Base-by-base conservation (phyloP, 1,140 invertebrate genomes). In the Cydia amplana region DNA sequence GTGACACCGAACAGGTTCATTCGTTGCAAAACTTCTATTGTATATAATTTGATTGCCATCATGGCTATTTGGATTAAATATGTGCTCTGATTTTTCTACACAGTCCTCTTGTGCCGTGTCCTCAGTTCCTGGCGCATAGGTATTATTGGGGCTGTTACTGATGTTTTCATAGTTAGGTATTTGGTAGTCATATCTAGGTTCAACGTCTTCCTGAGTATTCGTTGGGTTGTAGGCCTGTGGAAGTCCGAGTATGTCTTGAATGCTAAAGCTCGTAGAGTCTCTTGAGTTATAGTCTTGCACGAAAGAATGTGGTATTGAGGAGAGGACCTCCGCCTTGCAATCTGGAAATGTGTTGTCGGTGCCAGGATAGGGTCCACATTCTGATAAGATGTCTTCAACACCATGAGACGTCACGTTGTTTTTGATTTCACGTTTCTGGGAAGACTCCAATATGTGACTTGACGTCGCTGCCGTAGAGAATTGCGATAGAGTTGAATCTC, bases 231-330 rank as follows among this genome's bases (percentile, higher is more conserved):
- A 93, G 1, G 88, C 84, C 43, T 93, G 90, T 23, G 93, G 87
- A 6, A 93, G 78, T 20, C 92, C 93, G 64, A 93, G 84, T 43
- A 93, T 93, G 70, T 93, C 93, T 51, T 93, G 93, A 46, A 93
- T 93, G 73, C 88, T 93, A 77, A 93, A 93, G 20, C 90, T 88
- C 1, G 87, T 91, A 0, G 92, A 93, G 77, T 93, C 92, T 78
- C 91, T 87, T 7, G 92, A 93, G 60, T 91, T 91, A 70, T 91
- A 93, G 78, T 93, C 93, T 84, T 91, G 91, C 5, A 84, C 82
- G 55, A 90, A 88, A 40, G 83, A 78, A 78, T 83, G 83, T 40
- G 85, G 80, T 77, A 88, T 81, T n/a, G 82, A 70, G 9, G 84
- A 80, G 55, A 87, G 65, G n/a, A 80, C 84, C 83, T 91, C 89